Evolutionary conservation across 2,113 vertebrate species (phyloP), one percentile per base, ranked within the genome.

Genomic region (Recurvirostra avosetta): DNA sequence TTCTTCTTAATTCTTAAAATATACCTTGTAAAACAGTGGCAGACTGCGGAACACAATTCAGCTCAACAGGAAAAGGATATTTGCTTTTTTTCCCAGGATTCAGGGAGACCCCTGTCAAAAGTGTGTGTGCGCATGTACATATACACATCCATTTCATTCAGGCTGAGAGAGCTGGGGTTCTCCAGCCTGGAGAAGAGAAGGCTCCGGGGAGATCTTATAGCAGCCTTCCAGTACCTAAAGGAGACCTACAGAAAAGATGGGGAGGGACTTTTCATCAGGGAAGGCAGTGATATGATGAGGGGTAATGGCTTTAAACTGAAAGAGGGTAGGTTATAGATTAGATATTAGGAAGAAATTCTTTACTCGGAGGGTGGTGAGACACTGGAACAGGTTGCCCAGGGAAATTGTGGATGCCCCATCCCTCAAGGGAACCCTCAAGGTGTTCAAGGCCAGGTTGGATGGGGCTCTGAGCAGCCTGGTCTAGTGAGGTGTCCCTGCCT

Each of bases 1-100:
- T 96, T 76, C 84, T 94, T 49, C 68, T 81, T 96, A 94, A 96
- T 96, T 97, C 91, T 96, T 95, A 96, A 86, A 90, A 96, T 74
- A 47, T 66, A 52, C 84, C 29, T 78, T 84, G 72, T 49, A 77
- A 87, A 97, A 94, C 14, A 85, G 61, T 49, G 38, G 34, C 90
- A 92, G 62, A 78, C 59, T 75, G 72, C 15, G 20, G 71, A 85
- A 90, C 56, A 65, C n/a, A 96, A 72, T 52, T 91, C 56, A 49
- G 30, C 32, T 81, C 36, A 90, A 36, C 29, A 72, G 73, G 87
- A 80, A 94, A 91, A 80, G 3, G 16, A 10, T 63, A 52, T 91
- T 61, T 83, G 23, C 7, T 59, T 36, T 26, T 26, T 66, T 50
- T 62, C 19, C 47, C 32, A 13, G 20, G 40, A 34, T 56, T 63